Evolutionary conservation across 2,888 invertebrate genomes (phyloP).

Genomic region (Luperina nickerlii): DNA sequence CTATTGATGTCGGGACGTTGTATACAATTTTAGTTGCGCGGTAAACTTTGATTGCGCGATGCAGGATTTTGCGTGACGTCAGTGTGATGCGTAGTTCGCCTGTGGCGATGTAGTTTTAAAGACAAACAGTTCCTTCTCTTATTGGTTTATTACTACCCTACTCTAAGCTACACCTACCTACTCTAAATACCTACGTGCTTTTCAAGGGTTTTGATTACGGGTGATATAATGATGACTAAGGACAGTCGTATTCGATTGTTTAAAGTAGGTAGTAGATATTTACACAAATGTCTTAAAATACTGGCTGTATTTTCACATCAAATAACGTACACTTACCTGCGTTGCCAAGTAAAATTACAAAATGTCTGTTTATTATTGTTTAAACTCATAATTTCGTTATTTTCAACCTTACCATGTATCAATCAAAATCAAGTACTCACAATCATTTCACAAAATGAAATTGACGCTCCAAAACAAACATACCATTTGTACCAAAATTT

Average conservation of each 20-base stretch:
- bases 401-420: background rate
- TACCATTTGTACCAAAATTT: conserved; percentile 22
- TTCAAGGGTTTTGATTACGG: background rate
- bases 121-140: background rate
- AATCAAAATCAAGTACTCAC: conserved; percentile 2
- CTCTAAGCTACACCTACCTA: too few species aligned
- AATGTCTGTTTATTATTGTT: background rate
- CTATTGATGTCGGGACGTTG: too few species aligned
- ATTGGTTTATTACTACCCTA: background rate
- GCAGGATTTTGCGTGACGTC: too few species aligned
- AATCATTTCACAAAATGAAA: conserved; percentile 24
- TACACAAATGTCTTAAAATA: background rate
- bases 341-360: background rate
- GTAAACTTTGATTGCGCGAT: too few species aligned
- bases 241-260: background rate
- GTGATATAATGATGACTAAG: too few species aligned
- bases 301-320: background rate
- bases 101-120: background rate
- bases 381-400: background rate
- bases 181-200: background rate
- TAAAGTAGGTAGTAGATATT: background rate
- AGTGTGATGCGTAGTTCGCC: too few species aligned
- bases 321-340: background rate
- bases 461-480: conserved; percentile 14
- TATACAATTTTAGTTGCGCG: too few species aligned